Evolutionary conservation across 2,888 invertebrate species (phyloP).

Genomic region (Lasioglossum figueresi): DNA sequence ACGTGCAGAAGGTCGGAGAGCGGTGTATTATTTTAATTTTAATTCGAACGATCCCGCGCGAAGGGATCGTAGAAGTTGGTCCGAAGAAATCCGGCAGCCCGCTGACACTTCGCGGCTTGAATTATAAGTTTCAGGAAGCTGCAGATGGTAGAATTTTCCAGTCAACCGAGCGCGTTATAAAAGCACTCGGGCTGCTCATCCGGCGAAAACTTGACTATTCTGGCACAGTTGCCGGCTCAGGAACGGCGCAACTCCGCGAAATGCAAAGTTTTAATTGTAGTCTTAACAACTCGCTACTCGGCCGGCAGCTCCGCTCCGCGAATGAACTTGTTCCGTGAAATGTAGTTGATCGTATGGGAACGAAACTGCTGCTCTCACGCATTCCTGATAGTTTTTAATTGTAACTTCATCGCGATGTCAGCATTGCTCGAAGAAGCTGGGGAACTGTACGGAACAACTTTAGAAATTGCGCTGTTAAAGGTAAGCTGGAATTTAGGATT

Average conservation of each 20-base stretch:
- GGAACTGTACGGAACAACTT: too few species aligned
- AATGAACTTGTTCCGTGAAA: slow-evolving; percentile 30
- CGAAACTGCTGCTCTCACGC: slow-evolving; percentile 24
- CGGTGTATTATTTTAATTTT: not conserved
- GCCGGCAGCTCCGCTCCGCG: not conserved
- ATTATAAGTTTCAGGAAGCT: slow-evolving; percentile 39
- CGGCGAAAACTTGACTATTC: slow-evolving; percentile 44
- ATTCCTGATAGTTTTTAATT: slow-evolving; percentile 3
- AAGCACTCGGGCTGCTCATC: slow-evolving; percentile 27
- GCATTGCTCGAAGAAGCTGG: not conserved
- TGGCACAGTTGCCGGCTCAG: slow-evolving; percentile 14
- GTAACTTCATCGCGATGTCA: slow-evolving; percentile 24
- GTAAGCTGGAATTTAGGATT: not conserved
- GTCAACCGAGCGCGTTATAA: slow-evolving; percentile 37
- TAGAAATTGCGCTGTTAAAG: not conserved
- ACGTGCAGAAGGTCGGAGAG: too few species aligned
- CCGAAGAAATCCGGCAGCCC: slow-evolving; percentile 9
- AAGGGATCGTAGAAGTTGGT: not conserved
- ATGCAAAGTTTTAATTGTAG: slow-evolving; percentile 64
- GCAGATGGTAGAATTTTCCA: slow-evolving; percentile 44
- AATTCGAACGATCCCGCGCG: not conserved
- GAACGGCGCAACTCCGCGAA: slow-evolving; percentile 14
- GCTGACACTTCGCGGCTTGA: slow-evolving; percentile 12
- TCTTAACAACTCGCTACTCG: slow-evolving; percentile 61
- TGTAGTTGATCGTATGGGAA: slow-evolving; percentile 25